Evolutionary conservation across 1,140 invertebrate genomes (phyloP).

Genomic region (Ruditapes philippinarum): DNA sequence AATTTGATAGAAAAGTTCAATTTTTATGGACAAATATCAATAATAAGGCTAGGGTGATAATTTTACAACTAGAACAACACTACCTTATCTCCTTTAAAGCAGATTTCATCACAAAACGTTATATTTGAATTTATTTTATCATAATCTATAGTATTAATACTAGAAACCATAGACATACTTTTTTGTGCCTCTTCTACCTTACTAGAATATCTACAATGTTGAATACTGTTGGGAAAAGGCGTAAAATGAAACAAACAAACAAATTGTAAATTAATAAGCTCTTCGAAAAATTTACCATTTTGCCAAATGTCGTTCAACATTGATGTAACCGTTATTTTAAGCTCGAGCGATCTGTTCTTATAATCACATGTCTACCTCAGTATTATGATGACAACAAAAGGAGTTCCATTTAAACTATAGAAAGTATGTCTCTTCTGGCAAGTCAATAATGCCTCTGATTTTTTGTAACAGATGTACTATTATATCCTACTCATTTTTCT

Average conservation of each 20-base stretch:
- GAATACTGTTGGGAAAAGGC: no score
- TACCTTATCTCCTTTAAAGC: no score
- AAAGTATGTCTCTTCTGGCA: slow-evolving; percentile 72
- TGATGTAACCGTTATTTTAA: background rate
- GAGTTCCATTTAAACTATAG: slow-evolving; percentile 75
- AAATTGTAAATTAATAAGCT: no score
- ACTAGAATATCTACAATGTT: background rate
- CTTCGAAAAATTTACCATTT: background rate
- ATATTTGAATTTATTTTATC: no score
- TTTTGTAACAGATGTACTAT: slow-evolving; percentile 61
- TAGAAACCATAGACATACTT: background rate
- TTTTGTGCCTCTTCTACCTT: background rate
- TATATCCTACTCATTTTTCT: slow-evolving; percentile 72
- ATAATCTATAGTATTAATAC: background rate
- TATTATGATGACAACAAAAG: slow-evolving; percentile 72
- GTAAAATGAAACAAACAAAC: no score
- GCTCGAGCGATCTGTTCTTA: slow-evolving; percentile 69
- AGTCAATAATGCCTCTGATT: slow-evolving; percentile 87
- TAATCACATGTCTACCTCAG: slow-evolving; percentile 66
- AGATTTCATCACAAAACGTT: no score
- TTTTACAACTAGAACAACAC: no score
- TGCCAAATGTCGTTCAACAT: background rate
- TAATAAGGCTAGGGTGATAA: background rate
- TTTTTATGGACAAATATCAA: background rate
- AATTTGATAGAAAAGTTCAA: no score